Evolutionary conservation across 2,797 vertebrate species (phyloP), one percentile per base, ranked within the genome.

Genomic region (Myoxocephalus aenaeus): DNA sequence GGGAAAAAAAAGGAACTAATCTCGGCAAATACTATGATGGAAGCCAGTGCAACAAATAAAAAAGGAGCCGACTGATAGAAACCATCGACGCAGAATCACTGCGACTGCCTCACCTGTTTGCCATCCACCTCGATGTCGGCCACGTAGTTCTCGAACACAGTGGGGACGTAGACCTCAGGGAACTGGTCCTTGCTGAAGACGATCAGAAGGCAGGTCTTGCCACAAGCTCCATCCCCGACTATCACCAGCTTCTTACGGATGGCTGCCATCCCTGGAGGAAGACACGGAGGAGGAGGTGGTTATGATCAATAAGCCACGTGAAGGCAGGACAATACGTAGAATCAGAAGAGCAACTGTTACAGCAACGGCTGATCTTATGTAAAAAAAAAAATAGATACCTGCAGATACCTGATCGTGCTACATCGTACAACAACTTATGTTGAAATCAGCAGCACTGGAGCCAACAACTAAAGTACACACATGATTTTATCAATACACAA

Each of bases 111-210:
- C 85, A 99, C 98, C 96, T 99, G 98, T 93, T 99, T 99, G 82
- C 96, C 86, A 76, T 99, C 98, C 92, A 99, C 98, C 92, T 99
- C 97, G 0, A 99, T 99, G 94, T 99, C 98, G 73, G 98, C 98
- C 74, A 99, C 98, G 48, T 99, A 99, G 93, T 99, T 99, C 94
- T 99, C 98, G 68, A 99, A 99, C 89, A 99, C 97, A 0, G 98
- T 99, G 85, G 97, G 98, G 67, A 99, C 97, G 20, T 99, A 99
- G 51, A 99, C 98, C 85, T 99, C 98, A 17, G 98, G 98, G 89
- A 99, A 99, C 93, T 99, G 98, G 94, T 99, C 98, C 94, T 99
- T 99, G 95, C 98, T 99, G 93, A 99, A 99, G 81, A 99, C 97
- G 27, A 99, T 99, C 80, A 99, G 96, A 89, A 99, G 96, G 92